A percentile compares a stretch with the other conserved stretches of the same genome.
phyloP scores from a whole-genome alignment of 2,797 vertebrate species.

The Typhlichthys subterraneus region DNA sequence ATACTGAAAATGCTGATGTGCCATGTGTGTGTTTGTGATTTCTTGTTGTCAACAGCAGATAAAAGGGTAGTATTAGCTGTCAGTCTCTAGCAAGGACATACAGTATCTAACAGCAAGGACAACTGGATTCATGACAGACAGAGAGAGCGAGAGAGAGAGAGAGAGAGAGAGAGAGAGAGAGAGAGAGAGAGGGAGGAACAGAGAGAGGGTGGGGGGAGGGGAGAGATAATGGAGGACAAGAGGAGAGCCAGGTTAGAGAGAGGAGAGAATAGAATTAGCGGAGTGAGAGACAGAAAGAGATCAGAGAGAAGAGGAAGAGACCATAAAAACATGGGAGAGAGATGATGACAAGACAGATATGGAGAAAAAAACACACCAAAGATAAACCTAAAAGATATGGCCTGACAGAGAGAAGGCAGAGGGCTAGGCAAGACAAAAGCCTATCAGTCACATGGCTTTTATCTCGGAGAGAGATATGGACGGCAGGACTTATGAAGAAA shows the following conservation, averaged over 20 bases:
- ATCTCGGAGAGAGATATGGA: constrained; percentile 6
- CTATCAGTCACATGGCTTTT: constrained; percentile 1
- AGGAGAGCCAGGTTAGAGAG: too few relatives aligned
- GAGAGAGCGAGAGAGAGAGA: neutral
- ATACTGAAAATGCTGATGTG: too few relatives aligned
- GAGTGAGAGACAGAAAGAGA: neutral
- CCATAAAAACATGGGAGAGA: neutral
- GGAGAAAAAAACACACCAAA: too few relatives aligned
- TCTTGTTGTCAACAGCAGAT: too few relatives aligned
- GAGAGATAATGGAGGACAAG: too few relatives aligned
- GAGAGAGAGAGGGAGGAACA: neutral
- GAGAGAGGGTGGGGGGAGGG: too few relatives aligned
- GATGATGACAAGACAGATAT: neutral
- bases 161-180: neutral
- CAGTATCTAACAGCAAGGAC: constrained; percentile 1
- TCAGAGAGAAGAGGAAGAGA: neutral
- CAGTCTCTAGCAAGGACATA: constrained; percentile 9
- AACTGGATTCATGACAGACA: neutral
- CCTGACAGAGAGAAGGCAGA: neutral
- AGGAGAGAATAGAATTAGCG: neutral
- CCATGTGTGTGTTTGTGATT: neutral
- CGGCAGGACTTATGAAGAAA: constrained; percentile 9
- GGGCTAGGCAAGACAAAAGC: constrained; percentile 6
- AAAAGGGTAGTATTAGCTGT: neutral
- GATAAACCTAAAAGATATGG: too few relatives aligned